Percentiles rank a stretch among this genome's conserved stretches.
These are phyloP conservation scores for Vidua macroura DNA, from an alignment of 2,113 vertebrate genomes.

Conservation along the genomic window DNA sequence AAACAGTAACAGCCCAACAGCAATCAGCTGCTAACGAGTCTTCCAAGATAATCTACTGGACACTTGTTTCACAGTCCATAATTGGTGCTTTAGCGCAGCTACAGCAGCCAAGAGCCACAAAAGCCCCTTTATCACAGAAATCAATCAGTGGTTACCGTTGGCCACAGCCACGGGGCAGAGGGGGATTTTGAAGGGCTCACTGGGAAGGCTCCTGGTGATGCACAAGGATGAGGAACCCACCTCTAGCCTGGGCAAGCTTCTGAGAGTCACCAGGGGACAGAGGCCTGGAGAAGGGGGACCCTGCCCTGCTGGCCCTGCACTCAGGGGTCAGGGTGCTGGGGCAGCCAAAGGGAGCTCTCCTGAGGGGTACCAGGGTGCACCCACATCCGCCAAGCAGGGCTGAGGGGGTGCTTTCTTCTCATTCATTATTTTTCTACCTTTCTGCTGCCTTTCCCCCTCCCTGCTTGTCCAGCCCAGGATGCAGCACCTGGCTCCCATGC, in stretches of 20 bases:
- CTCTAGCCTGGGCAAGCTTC: fast-evolving
- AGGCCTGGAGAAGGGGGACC: not conserved
- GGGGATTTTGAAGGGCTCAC: not conserved
- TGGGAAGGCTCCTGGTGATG: not conserved
- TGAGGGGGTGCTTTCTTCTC: not conserved
- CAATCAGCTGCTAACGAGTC: slow-evolving; percentile 31
- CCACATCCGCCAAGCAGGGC: fast-evolving
- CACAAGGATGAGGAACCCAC: not conserved
- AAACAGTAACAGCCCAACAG: not conserved
- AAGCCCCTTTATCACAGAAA: not conserved
- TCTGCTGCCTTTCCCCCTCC: not conserved
- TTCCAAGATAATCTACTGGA: not conserved
- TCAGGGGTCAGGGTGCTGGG: not conserved
- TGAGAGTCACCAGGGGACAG: not conserved
- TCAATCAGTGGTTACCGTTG: not conserved
- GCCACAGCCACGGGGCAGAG: not conserved
- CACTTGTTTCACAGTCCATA: not conserved
- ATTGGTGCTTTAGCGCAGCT: slow-evolving; percentile 3
- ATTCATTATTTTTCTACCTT: not conserved
- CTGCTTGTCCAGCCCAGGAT: not conserved
- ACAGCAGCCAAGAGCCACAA: not conserved
- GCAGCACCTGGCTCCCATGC: not conserved
- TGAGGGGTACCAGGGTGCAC: not conserved
- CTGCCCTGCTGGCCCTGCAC: not conserved
- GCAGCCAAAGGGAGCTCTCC: not conserved